Evolutionary conservation across 2,888 invertebrate genomes (phyloP).

Genomic region (Habrosyne pyritoides): DNA sequence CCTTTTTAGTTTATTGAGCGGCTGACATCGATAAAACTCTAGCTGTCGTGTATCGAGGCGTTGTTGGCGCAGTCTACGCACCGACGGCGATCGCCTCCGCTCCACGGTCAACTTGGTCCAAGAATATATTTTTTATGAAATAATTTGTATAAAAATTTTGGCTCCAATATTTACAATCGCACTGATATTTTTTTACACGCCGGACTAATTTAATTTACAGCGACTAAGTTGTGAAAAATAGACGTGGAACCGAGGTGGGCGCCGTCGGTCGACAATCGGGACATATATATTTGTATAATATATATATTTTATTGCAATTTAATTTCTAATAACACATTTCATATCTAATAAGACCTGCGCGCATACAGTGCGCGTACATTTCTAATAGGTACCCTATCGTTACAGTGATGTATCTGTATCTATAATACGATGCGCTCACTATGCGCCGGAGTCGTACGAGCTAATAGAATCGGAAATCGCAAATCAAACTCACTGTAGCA

Average conservation of each 20-base stretch:
- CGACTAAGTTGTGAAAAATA: constrained; percentile 62
- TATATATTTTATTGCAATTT: constrained; percentile 62
- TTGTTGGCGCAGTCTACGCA: constrained; percentile 23
- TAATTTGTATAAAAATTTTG: constrained; percentile 82
- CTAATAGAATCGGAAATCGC: constrained; percentile 63
- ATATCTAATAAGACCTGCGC: constrained; percentile 74
- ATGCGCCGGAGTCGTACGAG: constrained; percentile 36
- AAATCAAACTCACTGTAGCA: constrained; percentile 75
- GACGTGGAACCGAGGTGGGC: constrained; percentile 46
- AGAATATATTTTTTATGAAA: constrained; percentile 72
- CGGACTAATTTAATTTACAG: constrained; percentile 75
- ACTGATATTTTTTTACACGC: constrained; percentile 75
- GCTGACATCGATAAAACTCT: not conserved
- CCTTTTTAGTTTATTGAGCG: not conserved
- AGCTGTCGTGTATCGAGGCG: constrained; percentile 10
- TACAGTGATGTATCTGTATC: constrained; percentile 62
- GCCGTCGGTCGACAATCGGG: constrained; percentile 27
- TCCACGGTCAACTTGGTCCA: constrained; percentile 64
- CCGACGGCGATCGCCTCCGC: constrained; percentile 38
- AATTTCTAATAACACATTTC: constrained; percentile 80
- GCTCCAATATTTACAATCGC: constrained; percentile 79
- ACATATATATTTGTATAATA: constrained; percentile 13
- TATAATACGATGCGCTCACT: constrained; percentile 21
- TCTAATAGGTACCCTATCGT: constrained; percentile 74
- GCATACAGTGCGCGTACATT: constrained; percentile 63